A percentile compares a stretch with the other conserved stretches of the same genome.
These are phyloP conservation scores for Macroramphosus scolopax DNA, from an alignment of 2,797 vertebrate genomes.

Conservation along the genomic window DNA sequence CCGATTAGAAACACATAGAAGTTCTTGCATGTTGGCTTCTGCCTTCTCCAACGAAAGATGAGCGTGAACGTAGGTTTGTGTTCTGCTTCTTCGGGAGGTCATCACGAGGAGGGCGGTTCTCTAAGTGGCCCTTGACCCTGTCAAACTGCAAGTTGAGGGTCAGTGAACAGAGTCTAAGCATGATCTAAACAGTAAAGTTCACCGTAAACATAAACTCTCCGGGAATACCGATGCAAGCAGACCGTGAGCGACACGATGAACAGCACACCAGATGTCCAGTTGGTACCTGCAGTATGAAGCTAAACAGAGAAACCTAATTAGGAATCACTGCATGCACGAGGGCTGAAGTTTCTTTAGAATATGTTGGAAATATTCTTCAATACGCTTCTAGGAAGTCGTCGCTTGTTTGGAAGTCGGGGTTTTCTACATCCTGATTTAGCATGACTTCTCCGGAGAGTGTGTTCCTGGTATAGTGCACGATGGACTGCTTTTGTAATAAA, in stretches of 20 bases:
- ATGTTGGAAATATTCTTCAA: constrained; percentile 4
- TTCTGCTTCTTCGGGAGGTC: constrained; percentile 22
- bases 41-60: constrained; percentile 32
- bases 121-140: constrained; percentile 50
- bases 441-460: too few relatives aligned
- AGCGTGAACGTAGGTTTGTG: constrained; percentile 12
- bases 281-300: constrained; percentile 21
- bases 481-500: too few relatives aligned
- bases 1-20: too few relatives aligned
- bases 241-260: too few relatives aligned
- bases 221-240: background rate
- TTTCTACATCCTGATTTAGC: constrained; percentile 13
- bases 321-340: constrained; percentile 8
- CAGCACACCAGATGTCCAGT: constrained; percentile 2
- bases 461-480: too few relatives aligned
- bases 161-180: constrained; percentile 5
- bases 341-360: background rate
- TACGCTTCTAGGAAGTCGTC: constrained; percentile 3
- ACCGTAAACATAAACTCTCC: background rate
- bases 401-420: background rate
- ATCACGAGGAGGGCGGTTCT: constrained; percentile 10
- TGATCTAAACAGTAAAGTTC: constrained; percentile 3
- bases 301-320: constrained; percentile 7
- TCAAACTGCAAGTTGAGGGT: constrained; percentile 14
- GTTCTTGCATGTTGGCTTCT: too few relatives aligned